phyloP scores from a whole-genome alignment of 1,140 invertebrate genomes.

The Philotrypesis tridentata region DNA sequence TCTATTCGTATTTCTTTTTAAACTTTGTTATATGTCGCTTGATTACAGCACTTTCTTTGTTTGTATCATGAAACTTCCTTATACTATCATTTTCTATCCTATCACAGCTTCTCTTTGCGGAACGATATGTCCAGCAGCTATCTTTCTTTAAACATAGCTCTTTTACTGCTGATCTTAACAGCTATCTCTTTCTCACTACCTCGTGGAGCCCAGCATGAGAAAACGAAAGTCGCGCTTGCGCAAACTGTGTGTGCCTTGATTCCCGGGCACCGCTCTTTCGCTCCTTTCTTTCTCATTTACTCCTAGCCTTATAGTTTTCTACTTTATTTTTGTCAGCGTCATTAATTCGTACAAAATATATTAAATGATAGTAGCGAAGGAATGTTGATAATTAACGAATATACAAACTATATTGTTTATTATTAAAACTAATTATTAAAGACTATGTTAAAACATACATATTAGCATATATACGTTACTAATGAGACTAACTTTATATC shows the following conservation, averaged over 20 bases:
- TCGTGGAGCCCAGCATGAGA: conserved; percentile 25
- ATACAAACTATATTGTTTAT: too few relatives aligned
- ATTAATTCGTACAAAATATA: not conserved
- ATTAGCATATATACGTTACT: too few relatives aligned
- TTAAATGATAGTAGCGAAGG: too few relatives aligned
- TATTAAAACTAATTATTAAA: too few relatives aligned
- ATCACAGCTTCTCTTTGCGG: conserved; percentile 11
- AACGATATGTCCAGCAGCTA: not conserved
- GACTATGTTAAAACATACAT: too few relatives aligned
- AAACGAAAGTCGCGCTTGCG: conserved; percentile 46
- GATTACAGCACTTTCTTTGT: conserved; percentile 30
- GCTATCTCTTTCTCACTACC: conserved; percentile 31
- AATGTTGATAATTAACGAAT: too few relatives aligned
- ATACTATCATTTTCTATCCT: not conserved
- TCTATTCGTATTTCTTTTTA: conserved; percentile 36
- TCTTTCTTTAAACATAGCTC: conserved; percentile 25
- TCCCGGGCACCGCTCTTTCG: conserved; percentile 43
- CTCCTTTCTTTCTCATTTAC: conserved; percentile 28
- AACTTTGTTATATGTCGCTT: conserved; percentile 18
- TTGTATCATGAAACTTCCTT: conserved; percentile 13
- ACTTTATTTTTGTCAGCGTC: not conserved
- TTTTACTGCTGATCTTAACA: conserved; percentile 5
- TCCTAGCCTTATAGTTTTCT: conserved; percentile 24
- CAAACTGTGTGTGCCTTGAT: conserved; percentile 49
- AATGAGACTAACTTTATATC: too few relatives aligned